Evolutionary conservation across 2,888 invertebrate species (phyloP).

Genomic region (Brachyptera putata): DNA sequence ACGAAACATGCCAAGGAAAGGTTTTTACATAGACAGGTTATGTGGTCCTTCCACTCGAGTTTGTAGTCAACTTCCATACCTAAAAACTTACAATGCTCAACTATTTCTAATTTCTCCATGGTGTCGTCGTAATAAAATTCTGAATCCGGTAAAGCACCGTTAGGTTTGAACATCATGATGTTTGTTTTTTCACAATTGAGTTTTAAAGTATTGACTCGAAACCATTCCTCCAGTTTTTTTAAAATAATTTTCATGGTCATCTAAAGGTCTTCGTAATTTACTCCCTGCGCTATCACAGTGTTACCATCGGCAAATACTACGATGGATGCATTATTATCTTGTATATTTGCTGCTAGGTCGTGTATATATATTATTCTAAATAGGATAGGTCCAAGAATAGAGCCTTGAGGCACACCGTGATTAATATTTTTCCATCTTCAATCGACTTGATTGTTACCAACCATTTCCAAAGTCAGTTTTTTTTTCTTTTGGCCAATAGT

Average conservation of each 20-base stretch:
- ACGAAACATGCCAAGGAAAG: not conserved
- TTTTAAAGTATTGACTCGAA: not conserved
- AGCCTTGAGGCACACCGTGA: conserved; percentile 4
- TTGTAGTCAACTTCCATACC: not conserved
- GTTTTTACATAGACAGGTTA: not conserved
- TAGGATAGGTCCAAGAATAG: not conserved
- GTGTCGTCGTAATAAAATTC: not conserved
- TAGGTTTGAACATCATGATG: not conserved
- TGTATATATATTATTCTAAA: not conserved
- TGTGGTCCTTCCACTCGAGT: not conserved
- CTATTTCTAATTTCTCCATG: not conserved
- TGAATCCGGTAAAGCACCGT: not conserved
- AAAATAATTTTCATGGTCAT: not conserved
- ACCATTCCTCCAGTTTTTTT: not conserved
- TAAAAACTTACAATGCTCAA: not conserved
- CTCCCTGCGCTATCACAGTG: not conserved
- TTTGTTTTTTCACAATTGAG: not conserved
- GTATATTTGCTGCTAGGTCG: not conserved
- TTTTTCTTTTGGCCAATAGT: too few species aligned
- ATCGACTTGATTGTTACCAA: too few species aligned
- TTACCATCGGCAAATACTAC: conserved; percentile 4
- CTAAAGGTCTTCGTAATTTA: not conserved
- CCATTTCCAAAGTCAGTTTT: too few species aligned
- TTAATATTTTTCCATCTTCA: not conserved
- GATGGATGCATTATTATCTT: too few species aligned